Evolutionary conservation across 2,888 invertebrate genomes (phyloP).

Genomic region (Trichopria drosophilae): DNA sequence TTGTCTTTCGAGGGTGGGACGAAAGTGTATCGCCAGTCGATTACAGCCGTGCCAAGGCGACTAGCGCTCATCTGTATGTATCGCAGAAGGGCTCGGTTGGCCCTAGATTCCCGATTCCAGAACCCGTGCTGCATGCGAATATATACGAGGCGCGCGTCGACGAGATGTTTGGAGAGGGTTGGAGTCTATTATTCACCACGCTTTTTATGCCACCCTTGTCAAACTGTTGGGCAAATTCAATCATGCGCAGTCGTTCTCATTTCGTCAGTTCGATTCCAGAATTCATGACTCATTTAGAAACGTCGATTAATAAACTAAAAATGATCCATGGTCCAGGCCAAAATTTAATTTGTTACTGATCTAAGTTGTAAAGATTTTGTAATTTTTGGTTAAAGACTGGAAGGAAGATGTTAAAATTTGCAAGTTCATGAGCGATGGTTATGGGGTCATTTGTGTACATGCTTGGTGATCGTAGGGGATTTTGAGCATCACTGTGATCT

Average conservation of each 20-base stretch:
- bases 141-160: constrained; percentile 46
- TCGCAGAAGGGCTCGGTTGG: constrained; percentile 31
- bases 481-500: constrained; percentile 49
- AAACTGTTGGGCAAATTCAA: constrained; percentile 56
- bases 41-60: too few relatives aligned
- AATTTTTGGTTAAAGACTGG: neutral
- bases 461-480: neutral
- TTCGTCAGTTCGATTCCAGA: too few relatives aligned
- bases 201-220: constrained; percentile 52
- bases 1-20: constrained; percentile 2
- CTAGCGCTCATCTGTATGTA: constrained; percentile 27
- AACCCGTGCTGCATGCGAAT: too few relatives aligned
- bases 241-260: constrained; percentile 55
- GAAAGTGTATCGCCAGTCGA: constrained; percentile 22
- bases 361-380: too few relatives aligned
- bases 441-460: neutral
- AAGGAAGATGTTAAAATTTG: neutral
- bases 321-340: too few relatives aligned
- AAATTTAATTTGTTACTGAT: too few relatives aligned
- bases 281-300: too few relatives aligned
- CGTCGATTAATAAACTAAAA: too few relatives aligned
- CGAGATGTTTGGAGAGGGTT: constrained; percentile 55
- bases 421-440: neutral
- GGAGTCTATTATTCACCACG: constrained; percentile 55
- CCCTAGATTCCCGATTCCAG: constrained; percentile 43